Conservation (phyloP, 2,888 invertebrate genomes). For the Hyppa rectilinea region DNA sequence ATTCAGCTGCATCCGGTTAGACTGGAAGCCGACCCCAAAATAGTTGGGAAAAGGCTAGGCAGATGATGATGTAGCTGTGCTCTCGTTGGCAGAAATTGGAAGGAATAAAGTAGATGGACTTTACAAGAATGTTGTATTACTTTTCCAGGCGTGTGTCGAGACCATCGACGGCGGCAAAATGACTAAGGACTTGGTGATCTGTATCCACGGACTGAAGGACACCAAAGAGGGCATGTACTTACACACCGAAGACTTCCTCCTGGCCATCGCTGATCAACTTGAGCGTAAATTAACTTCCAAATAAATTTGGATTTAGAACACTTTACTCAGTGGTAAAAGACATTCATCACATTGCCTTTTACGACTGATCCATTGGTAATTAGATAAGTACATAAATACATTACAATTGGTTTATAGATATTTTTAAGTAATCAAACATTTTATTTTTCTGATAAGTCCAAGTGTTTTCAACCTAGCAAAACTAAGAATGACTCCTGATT, state of each 20-base stretch:
- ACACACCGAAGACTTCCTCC: slow-evolving; percentile 96
- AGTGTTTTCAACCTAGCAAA: slow-evolving; percentile 35
- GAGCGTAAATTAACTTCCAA: slow-evolving; percentile 85
- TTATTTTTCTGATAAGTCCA: slow-evolving; percentile 40
- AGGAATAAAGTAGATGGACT: not conserved
- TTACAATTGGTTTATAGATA: slow-evolving; percentile 26
- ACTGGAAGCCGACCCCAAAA: too few relatives aligned
- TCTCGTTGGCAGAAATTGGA: not conserved
- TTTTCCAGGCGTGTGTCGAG: slow-evolving; percentile 93
- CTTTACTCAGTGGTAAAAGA: slow-evolving; percentile 27
- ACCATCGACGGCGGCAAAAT: slow-evolving; percentile 95
- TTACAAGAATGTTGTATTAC: not conserved
- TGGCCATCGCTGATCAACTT: slow-evolving; percentile 94
- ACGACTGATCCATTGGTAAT: slow-evolving; percentile 22
- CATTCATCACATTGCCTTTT: slow-evolving; percentile 25
- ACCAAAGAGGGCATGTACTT: slow-evolving; percentile 96
- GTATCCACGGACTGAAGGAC: slow-evolving; percentile 95
- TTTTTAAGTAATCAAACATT: slow-evolving; percentile 36
- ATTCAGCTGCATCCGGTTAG: too few relatives aligned
- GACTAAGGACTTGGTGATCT: slow-evolving; percentile 97
- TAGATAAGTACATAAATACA: slow-evolving; percentile 40
- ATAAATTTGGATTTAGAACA: slow-evolving; percentile 66
- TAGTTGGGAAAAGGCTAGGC: too few relatives aligned
- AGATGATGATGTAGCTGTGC: too few relatives aligned
- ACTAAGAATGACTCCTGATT: not conserved